These are phyloP conservation scores for Hemitrygon akajei DNA, from an alignment of 2,797 vertebrate species.

Conservation along the genomic window DNA sequence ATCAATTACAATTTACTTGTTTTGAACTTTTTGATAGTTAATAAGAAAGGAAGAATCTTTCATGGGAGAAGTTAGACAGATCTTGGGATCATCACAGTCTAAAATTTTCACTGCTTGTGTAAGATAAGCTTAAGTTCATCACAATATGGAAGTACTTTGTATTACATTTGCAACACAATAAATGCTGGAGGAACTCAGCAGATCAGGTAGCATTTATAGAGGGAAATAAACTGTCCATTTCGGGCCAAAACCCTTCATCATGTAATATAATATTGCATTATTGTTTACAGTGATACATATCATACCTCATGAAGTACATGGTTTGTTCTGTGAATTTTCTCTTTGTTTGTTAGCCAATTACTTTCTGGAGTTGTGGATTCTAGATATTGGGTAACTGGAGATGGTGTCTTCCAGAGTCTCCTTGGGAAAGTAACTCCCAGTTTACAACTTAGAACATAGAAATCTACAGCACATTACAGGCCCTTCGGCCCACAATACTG, in stretches of 20 bases:
- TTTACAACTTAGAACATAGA: no score
- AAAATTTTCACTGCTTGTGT: not conserved
- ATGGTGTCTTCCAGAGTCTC: not conserved
- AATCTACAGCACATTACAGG: no score
- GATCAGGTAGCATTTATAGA: no score
- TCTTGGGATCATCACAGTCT: not conserved
- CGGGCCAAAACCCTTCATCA: no score
- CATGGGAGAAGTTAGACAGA: not conserved
- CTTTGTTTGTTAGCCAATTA: not conserved
- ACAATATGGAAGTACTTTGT: not conserved
- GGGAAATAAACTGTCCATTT: no score
- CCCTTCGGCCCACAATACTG: no score
- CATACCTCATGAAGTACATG: not conserved
- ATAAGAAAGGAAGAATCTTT: not conserved
- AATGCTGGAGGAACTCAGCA: no score
- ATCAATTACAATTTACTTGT: not conserved
- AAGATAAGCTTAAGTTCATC: not conserved
- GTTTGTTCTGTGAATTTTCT: not conserved
- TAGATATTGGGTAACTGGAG: not conserved
- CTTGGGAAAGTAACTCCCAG: not conserved
- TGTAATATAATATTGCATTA: not conserved
- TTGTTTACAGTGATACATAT: not conserved
- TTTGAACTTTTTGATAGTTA: not conserved
- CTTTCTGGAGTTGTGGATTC: not conserved
- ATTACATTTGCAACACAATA: no score